A percentile compares a stretch with the other conserved stretches of the same genome.
Conservation (phyloP, 2,113 vertebrate genomes). For the Prolemur simus region DNA sequence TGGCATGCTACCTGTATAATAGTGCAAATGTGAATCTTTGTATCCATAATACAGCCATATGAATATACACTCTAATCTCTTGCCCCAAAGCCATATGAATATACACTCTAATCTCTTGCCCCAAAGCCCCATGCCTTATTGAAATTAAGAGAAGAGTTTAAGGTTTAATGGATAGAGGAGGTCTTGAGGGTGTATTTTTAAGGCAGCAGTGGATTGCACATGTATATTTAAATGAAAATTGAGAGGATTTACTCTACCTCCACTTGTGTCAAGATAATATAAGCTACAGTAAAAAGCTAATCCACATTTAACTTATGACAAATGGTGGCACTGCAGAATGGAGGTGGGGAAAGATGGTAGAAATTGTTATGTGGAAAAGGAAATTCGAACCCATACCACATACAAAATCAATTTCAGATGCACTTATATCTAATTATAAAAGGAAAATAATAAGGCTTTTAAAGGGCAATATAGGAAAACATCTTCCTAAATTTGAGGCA, state of each 20-base stretch:
- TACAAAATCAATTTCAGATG: neutral
- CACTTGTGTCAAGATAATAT: neutral
- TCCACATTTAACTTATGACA: neutral
- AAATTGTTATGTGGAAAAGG: neutral
- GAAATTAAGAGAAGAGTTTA: neutral
- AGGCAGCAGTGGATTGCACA: neutral
- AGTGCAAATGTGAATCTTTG: neutral
- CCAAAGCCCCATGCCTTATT: neutral
- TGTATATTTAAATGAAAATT: neutral
- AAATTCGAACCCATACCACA: neutral
- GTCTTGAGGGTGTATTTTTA: neutral
- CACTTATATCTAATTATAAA: conserved; percentile 27
- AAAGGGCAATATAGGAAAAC: neutral
- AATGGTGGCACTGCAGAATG: neutral
- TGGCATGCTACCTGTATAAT: neutral
- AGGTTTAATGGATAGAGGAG: neutral
- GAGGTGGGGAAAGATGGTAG: neutral
- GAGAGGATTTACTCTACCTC: neutral
- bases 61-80: neutral
- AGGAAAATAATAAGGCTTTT: neutral
- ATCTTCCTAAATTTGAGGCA: neutral
- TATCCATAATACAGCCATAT: neutral
- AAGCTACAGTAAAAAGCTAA: neutral
- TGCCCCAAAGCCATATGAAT: neutral
- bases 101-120: neutral